Percentiles rank a stretch among this genome's conserved stretches.
Evolutionary conservation across 2,888 invertebrate genomes (phyloP).

Genomic region (Metallyticus violacea): DNA sequence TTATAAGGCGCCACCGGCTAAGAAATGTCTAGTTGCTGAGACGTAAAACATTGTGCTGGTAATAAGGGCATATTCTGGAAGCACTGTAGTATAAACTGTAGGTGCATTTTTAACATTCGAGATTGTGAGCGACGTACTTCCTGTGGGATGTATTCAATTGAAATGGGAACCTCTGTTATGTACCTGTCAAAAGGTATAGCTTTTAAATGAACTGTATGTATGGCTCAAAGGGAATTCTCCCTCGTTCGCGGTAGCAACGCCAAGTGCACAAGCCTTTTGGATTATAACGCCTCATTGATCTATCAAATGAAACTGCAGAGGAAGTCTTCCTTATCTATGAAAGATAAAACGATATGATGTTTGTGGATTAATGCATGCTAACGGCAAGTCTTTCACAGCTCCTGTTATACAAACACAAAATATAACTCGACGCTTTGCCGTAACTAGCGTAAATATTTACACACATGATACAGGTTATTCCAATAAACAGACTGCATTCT

Average conservation of each 20-base stretch:
- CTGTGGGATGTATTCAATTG: background rate
- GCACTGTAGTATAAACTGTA: too few relatives aligned
- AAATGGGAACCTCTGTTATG: background rate
- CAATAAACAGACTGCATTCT: too few relatives aligned
- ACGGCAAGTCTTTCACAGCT: too few relatives aligned
- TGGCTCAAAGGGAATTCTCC: background rate
- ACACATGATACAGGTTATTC: background rate
- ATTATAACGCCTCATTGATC: background rate
- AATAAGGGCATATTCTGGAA: too few relatives aligned
- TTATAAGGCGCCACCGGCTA: too few relatives aligned
- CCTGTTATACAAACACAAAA: background rate
- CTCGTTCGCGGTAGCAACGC: background rate
- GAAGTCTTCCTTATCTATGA: background rate
- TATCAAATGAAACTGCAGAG: background rate
- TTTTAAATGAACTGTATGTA: background rate
- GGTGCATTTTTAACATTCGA: too few relatives aligned
- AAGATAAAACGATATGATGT: background rate
- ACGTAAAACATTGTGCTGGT: too few relatives aligned
- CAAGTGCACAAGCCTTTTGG: background rate
- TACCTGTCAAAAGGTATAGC: background rate
- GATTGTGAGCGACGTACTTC: too few relatives aligned
- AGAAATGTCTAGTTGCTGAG: too few relatives aligned
- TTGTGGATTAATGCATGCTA: background rate
- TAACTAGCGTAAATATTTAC: background rate
- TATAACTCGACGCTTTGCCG: background rate